Base-by-base conservation (phyloP, 2,888 invertebrate genomes). In the Zaprionus obscuricornis region DNA sequence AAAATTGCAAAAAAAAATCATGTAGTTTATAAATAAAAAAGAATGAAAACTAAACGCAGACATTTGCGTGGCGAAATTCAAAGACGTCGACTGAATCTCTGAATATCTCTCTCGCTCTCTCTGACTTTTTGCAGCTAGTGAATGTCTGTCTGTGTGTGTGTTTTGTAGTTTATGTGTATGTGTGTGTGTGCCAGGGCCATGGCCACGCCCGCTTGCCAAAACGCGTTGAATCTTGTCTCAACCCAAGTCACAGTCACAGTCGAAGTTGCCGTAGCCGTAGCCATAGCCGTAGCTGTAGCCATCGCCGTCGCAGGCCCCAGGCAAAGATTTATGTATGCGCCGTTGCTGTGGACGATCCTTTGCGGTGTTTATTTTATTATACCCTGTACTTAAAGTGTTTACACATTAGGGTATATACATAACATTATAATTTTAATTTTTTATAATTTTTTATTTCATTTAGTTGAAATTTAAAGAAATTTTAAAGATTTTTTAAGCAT, bases 51-150 rank as follows among this genome's bases (percentile, higher is more conserved):
- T 63, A 70, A 78, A 49, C 64, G 50, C 47, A 62, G 56, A 43
- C 56, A 74, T 77, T 81, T 74, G 69, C 64, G 76, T 83, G 76
- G 83, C 64, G 68, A 76, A 79, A 83, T 78, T 82, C 70, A 78
- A 75, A 78, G 59, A 64, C 66, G 59, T 50, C 46, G 49, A 46
- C 50, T 47, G 17, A 66, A 56, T 49, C 20, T 51, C 13, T 8
- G 7, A 11, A 45, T 29, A 5, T 22, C 14, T 62, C 47, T 8
- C 34, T n/a, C 14, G n/a, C 17, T 16, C 10, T n/a, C n/a, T n/a
- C n/a, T n/a, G n/a, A n/a, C n/a, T n/a, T n/a, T n/a, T n/a, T n/a
- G n/a, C 55, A 60, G 49, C 26, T 29, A 20, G 11, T 16, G 37
- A 33, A n/a, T 57, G 29, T n/a, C 13, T n/a, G n/a, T n/a, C n/a